Conservation (phyloP, 1,140 invertebrate genomes). For the Musca vetustissima region DNA sequence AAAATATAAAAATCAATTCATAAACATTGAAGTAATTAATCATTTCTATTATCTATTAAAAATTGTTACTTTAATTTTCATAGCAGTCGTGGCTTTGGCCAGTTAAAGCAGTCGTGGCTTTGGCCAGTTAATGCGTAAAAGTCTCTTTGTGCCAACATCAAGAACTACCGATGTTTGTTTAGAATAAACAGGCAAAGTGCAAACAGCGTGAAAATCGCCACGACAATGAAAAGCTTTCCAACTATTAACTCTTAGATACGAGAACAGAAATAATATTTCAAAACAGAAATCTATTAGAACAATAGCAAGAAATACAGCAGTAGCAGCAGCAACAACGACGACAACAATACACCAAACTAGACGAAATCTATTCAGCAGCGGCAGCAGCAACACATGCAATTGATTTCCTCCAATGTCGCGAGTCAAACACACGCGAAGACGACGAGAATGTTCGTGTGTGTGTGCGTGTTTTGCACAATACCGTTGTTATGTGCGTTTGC, state of each 20-base stretch:
- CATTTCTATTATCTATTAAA: too few species aligned
- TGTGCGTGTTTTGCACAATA: neutral
- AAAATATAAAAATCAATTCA: too few species aligned
- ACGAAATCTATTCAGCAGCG: neutral
- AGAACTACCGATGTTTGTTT: too few species aligned
- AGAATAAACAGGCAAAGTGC: neutral
- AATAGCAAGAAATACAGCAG: too few species aligned
- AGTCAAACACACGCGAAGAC: slow-evolving; percentile 9
- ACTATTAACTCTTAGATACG: neutral
- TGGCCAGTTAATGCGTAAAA: too few species aligned
- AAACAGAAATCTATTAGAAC: neutral
- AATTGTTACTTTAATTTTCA: too few species aligned
- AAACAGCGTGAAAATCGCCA: neutral
- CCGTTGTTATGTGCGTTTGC: slow-evolving; percentile 6
- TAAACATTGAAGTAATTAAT: too few species aligned
- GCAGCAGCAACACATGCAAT: slow-evolving; percentile 3
- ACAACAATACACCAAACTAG: slow-evolving; percentile 1
- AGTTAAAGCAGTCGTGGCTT: too few species aligned
- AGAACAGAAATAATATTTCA: neutral
- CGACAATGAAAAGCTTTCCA: neutral
- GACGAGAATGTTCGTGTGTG: too few species aligned
- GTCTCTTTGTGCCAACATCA: too few species aligned
- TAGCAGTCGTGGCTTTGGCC: too few species aligned
- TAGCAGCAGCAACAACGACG: too few species aligned
- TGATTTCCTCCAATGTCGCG: slow-evolving; percentile 20